Percentiles rank a stretch among this genome's conserved stretches.
Conservation (phyloP, 2,888 invertebrate species). For the Corythucha ciliata region DNA sequence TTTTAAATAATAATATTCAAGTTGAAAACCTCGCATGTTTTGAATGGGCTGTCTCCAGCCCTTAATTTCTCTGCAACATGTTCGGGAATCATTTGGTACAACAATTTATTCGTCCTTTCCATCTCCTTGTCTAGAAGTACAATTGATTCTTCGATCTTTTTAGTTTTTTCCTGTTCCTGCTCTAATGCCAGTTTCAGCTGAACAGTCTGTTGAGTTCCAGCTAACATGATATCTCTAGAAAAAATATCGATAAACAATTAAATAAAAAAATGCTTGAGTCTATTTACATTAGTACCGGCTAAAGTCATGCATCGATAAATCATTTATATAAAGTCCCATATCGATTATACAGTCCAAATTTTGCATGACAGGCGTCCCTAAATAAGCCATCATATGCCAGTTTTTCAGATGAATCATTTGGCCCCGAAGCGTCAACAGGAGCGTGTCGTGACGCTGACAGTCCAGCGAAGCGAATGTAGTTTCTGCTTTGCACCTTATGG, state of each 20-base stretch:
- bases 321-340: conserved; percentile 92
- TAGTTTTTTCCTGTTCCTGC: conserved; percentile 93
- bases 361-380: conserved; percentile 93
- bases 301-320: conserved; percentile 98
- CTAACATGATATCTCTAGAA: conserved; percentile 79
- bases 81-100: conserved; percentile 99
- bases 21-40: conserved; percentile 79
- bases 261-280: background rate
- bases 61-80: conserved; percentile 73
- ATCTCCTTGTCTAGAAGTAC: conserved; percentile 90
- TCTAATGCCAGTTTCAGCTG: conserved; percentile 91
- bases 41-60: conserved; percentile 90
- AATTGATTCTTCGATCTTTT: conserved; percentile 94
- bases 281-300: conserved; percentile 59
- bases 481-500: too few species aligned
- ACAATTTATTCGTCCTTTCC: conserved; percentile 85
- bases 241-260: conserved; percentile 3
- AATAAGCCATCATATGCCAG: conserved; percentile 95
- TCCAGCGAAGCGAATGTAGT: too few species aligned
- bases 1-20: conserved; percentile 6
- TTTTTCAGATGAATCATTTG: conserved; percentile 99
- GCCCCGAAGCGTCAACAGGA: conserved; percentile 53
- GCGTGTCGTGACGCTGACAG: too few species aligned
- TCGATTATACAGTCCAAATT: conserved; percentile 85
- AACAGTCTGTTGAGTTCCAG: conserved; percentile 94